Base-by-base conservation (phyloP, 2,888 invertebrate genomes). In the Acrobasis consociella region DNA sequence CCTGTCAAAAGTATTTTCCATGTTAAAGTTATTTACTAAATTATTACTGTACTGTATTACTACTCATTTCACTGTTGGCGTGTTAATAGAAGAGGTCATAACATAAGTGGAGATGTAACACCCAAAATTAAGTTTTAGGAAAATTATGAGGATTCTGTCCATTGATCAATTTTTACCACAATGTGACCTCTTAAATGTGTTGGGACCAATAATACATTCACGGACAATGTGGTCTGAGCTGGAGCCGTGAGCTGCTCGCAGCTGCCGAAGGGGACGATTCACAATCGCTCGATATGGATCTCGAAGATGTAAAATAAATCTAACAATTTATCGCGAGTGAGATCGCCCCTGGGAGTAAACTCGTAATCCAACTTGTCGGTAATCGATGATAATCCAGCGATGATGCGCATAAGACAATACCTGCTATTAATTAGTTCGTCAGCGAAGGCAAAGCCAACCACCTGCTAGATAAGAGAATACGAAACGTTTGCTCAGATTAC, bases 151-250 rank as follows among this genome's bases (percentile, higher is more conserved):
- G 22, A 58, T n/a, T 10, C 9, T 38, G 37, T 31, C 31, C 31
- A 31, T 8, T 31, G 13, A 39, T 5, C 46, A 31, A n/a, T 53
- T 53, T 51, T 60, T 39, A 63, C 69, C 66, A 66, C 65, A 64
- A 67, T 73, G 74, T 78, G 80, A 83, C 83, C 80, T 83, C 81
- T 78, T 72, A 71, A 85, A 62, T 82, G 86, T 78, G 87, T 82
- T 85, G 90, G 89, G 90, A 91, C 90, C 90, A 91, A 89, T 72
- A 74, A 60, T 42, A 65, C 56, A 64, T 60, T 62, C 60, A 62
- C 58, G 63, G 56, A 65, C 58, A 62, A 64, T 60, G 65, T 65
- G 59, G 62, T 60, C 51, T 15, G 55, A 17, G 49, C 52, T 63
- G 63, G 49, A 46, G 46, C 46, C 31, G 31, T 31, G n/a, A 46